Percentiles rank a stretch among this genome's conserved stretches.
Conservation (phyloP, 2,113 vertebrate species). For the Bambusicola thoracicus region DNA sequence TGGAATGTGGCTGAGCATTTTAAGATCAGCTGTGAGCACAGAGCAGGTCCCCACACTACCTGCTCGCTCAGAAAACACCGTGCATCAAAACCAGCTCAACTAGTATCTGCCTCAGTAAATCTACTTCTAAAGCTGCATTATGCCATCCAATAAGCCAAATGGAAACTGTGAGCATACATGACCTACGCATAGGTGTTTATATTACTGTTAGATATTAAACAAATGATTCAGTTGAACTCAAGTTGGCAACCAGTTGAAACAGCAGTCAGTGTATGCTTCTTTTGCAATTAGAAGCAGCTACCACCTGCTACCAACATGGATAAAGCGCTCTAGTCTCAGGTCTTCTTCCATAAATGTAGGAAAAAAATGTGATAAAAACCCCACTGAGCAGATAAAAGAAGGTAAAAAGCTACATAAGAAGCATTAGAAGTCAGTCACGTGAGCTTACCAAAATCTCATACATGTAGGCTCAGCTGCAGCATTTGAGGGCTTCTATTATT, state of each 20-base stretch:
- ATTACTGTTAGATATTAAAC: neutral
- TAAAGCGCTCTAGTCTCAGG: neutral
- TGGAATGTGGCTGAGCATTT: neutral
- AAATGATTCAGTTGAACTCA: neutral
- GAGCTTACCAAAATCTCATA: neutral
- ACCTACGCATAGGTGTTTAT: neutral
- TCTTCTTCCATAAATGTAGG: neutral
- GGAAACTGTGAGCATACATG: neutral
- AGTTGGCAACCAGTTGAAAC: neutral
- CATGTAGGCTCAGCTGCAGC: neutral
- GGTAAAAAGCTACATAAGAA: neutral
- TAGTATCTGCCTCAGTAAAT: neutral
- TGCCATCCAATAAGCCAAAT: neutral
- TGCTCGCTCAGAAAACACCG: neutral
- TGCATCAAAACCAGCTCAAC: neutral
- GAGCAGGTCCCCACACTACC: rapidly evolving
- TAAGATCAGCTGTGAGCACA: neutral
- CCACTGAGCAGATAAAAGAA: neutral
- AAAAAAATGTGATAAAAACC: neutral
- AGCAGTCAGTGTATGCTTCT: neutral
- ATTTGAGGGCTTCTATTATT: neutral
- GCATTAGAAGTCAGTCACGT: neutral
- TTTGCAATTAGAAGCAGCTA: neutral
- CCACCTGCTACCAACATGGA: neutral
- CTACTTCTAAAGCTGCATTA: neutral